These are phyloP conservation scores for Tribolium madens DNA, from an alignment of 1,140 invertebrate species.

Conservation along the genomic window DNA sequence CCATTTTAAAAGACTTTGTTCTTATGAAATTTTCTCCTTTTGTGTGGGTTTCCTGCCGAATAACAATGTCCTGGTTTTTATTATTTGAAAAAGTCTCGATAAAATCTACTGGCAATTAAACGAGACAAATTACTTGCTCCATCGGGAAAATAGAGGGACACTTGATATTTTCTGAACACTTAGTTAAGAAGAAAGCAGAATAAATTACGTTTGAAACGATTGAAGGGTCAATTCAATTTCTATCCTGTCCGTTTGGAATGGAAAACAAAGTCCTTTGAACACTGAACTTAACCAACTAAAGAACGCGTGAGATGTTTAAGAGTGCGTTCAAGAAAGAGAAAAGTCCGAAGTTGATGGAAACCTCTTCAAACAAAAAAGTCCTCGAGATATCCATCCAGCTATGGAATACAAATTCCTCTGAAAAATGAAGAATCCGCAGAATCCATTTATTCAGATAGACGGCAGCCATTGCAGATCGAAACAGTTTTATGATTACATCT, in stretches of 20 bases:
- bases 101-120: not conserved
- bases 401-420: conserved; percentile 49
- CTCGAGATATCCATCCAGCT: conserved; percentile 45
- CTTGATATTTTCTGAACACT: conserved; percentile 33
- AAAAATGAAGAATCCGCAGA: conserved; percentile 48
- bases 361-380: conserved; percentile 53
- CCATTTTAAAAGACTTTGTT: conserved; percentile 24
- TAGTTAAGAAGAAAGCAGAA: conserved; percentile 32
- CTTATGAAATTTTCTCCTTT: conserved; percentile 28
- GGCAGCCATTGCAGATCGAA: conserved; percentile 49
- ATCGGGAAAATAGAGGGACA: conserved; percentile 13
- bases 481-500: conserved; percentile 59
- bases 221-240: conserved; percentile 45
- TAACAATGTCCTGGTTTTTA: conserved; percentile 6
- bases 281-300: conserved; percentile 46
- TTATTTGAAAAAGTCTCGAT: conserved; percentile 6
- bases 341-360: conserved; percentile 49
- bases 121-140: not conserved
- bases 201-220: conserved; percentile 42
- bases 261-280: conserved; percentile 44
- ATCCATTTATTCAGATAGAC: conserved; percentile 46
- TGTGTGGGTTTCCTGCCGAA: conserved; percentile 10
- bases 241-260: conserved; percentile 32
- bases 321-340: conserved; percentile 37
- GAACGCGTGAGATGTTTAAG: conserved; percentile 41